A percentile compares a stretch with the other conserved stretches of the same genome.
Conservation (phyloP, 2,797 vertebrate genomes). For the Ptychobarbus kaznakovi region DNA sequence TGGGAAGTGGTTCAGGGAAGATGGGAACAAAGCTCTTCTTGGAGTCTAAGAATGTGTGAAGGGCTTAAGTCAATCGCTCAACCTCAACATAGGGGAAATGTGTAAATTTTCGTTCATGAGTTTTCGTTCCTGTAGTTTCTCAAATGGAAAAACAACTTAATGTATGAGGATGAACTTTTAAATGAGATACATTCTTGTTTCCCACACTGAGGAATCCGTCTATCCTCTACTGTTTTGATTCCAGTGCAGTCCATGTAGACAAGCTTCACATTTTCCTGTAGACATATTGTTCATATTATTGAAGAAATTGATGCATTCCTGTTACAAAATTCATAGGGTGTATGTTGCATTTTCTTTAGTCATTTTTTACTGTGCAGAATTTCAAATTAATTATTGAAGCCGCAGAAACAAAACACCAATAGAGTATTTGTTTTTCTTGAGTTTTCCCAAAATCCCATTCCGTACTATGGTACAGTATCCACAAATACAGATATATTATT, state of each 20-base stretch:
- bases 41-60: slow-evolving; percentile 34
- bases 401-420: neutral
- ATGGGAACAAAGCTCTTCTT: slow-evolving; percentile 30
- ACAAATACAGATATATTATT: neutral
- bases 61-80: slow-evolving; percentile 15
- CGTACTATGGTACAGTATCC: neutral
- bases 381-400: slow-evolving; percentile 33
- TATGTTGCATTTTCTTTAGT: slow-evolving; percentile 27
- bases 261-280: slow-evolving; percentile 2
- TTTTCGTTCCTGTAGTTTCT: slow-evolving; percentile 3
- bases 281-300: neutral
- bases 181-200: neutral
- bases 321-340: slow-evolving; percentile 34
- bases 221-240: neutral
- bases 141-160: neutral
- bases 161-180: slow-evolving; percentile 18
- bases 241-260: neutral
- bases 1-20: slow-evolving; percentile 55
- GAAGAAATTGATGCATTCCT: slow-evolving; percentile 35
- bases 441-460: neutral
- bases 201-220: neutral
- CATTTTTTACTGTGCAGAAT: slow-evolving; percentile 27
- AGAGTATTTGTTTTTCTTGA: neutral
- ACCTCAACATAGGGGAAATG: neutral
- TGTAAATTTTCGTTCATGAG: too few species aligned